Base-by-base conservation (phyloP, 92 coral and sea anemone genomes). In the Plumapathes pennacea region DNA sequence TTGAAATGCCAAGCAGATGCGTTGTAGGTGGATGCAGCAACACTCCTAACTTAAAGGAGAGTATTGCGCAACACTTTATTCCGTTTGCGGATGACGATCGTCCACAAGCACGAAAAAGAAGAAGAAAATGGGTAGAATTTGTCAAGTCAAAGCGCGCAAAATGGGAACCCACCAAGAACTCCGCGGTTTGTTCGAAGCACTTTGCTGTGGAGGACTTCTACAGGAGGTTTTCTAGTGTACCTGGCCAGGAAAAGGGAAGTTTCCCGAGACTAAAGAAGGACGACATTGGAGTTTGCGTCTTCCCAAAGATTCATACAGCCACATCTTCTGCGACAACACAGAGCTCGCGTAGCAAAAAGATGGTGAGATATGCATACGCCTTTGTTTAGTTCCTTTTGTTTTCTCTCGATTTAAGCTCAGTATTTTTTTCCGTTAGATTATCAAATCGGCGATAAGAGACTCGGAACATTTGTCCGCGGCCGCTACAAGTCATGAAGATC, bases 1-100 rank as follows among this genome's bases (percentile, higher is more conserved):
- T n/a, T n/a, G n/a, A 63, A 48, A 80, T 80, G 81, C 82, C 76
- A 10, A 41, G 73, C 25, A 67, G 54, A 9, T 80, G 86, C 14
- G 71, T 80, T 3, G 81, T 80, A 25, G 40, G 9, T 25, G 86
- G 76, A 10, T 80, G 81, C 44, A 44, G 48, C 28, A 80, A 80
- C 51, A 26, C 6, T 0, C 62, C 57, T 14, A 60, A 49, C 41
- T 6, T 2, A 17, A 36, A 17, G 11, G 64, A 78, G 19, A 60
- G 85, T 12, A 78, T 78, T 39, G 36, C 74, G 10, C 50, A 56
- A 19, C 87, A 81, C 45, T 23, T 17, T 0, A 81, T 81, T 36
- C 78, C 88, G 30, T 81, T 56, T 65, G 14, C 36, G 0, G 73
- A 63, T 21, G 78, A 50, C 28, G 67, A 65, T 0, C 72, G 81